A percentile compares a stretch with the other conserved stretches of the same genome.
These are phyloP conservation scores for Venturia canescens DNA, from an alignment of 1,140 invertebrate species.

Conservation along the genomic window DNA sequence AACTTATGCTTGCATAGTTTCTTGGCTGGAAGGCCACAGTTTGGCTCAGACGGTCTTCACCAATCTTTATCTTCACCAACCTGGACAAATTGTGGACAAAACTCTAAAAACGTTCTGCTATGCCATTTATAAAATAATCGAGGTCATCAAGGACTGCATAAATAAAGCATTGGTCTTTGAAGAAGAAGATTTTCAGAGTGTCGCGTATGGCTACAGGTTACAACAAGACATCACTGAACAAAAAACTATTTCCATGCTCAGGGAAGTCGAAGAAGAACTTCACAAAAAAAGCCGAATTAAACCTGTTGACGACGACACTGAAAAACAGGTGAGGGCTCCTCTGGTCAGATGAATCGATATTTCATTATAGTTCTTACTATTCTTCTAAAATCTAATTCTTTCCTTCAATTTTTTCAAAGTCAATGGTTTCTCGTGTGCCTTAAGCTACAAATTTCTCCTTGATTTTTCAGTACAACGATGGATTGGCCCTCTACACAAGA, in stretches of 20 bases:
- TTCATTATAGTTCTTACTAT: too few species aligned
- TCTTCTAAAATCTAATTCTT: neutral
- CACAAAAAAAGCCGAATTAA: constrained; percentile 84
- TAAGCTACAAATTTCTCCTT: constrained; percentile 20
- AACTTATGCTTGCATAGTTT: constrained; percentile 93
- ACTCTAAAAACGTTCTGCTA: constrained; percentile 92
- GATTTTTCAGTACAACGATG: constrained; percentile 77
- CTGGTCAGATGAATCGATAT: too few species aligned
- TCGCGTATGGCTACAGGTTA: constrained; percentile 94
- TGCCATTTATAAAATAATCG: constrained; percentile 92
- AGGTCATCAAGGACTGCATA: constrained; percentile 93
- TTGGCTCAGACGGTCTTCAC: constrained; percentile 98
- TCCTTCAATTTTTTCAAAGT: neutral
- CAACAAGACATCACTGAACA: constrained; percentile 90
- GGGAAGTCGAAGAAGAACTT: constrained; percentile 95
- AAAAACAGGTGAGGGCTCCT: constrained; percentile 65
- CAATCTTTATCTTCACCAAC: constrained; percentile 96
- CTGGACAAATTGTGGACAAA: constrained; percentile 89
- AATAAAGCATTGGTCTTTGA: constrained; percentile 92
- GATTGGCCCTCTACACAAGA: constrained; percentile 85
- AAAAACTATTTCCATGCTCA: constrained; percentile 88
- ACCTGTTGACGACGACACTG: constrained; percentile 74
- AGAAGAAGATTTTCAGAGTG: constrained; percentile 97
- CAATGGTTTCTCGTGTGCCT: neutral
- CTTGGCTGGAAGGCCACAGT: constrained; percentile 96